Evolutionary conservation across 2,888 invertebrate species (phyloP), one percentile per base, ranked within the genome.

Genomic region (Crepidodera aurea): DNA sequence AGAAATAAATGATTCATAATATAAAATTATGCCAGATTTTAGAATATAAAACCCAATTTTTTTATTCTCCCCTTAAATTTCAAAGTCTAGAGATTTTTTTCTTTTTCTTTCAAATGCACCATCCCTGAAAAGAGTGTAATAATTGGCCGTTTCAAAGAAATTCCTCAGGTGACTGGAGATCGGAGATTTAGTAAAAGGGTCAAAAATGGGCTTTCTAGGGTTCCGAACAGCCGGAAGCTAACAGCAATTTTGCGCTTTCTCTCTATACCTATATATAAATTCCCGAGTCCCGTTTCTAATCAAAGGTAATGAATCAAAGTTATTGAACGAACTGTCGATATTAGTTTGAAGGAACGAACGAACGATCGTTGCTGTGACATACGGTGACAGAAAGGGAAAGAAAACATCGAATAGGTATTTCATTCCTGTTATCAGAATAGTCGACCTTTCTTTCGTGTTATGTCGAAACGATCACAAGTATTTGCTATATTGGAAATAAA

Each of bases 271-370:
- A 42, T 5, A 12, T 0, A 10, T 12, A 2, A 7, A 25, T 25
- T 46, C 8, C 46, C 16, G 16, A 29, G 10, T 32, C 13, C 34
- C 5, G 50, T 29, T 19, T 51, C 37, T 55, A 60, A 60, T 60
- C 54, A 51, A 60, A 40, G 32, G 55, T 50, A 51, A 60, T 60
- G 55, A 60, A 60, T 60, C 60, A 60, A 48, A 55, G 39, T 27
- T 60, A 60, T 60, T 39, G 60, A 32, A 12, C 15, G 60, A 32
- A 27, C 10, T 39, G 46, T 54, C 16, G 60, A 12, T 29, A 53
- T 56, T 56, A 48, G 19, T 25, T 51, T 25, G 22, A 34, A 51
- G 19, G 12, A 22, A 51, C 19, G 37, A 22, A 37, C 34, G 15
- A 34, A 34, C n/a, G 5, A n/a, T n/a, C n/a, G n/a, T n/a, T n/a